Percentiles rank a stretch among this genome's conserved stretches.
These are phyloP conservation scores for Ceratina australensis DNA, from an alignment of 1,140 invertebrate species.

Conservation along the genomic window DNA sequence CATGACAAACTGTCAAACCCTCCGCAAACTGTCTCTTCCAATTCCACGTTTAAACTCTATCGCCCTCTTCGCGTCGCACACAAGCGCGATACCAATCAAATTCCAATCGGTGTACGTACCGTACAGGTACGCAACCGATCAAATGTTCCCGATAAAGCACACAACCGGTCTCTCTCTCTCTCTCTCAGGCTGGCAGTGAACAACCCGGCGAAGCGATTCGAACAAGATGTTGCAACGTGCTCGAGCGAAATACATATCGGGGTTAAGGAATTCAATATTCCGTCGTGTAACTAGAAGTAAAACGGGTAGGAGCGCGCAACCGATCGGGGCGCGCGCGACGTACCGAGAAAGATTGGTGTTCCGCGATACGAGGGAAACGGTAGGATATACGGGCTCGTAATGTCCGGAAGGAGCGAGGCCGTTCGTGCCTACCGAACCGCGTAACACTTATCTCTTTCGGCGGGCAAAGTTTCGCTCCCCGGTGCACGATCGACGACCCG, in stretches of 20 bases:
- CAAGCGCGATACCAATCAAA: not conserved
- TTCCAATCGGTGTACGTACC: not conserved
- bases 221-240: too few relatives aligned
- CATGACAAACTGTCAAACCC: not conserved
- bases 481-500: constrained; percentile 36
- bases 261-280: constrained; percentile 8
- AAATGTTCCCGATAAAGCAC: not conserved
- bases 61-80: not conserved
- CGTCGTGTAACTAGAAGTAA: not conserved
- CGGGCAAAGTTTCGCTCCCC: constrained; percentile 33
- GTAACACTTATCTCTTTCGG: constrained; percentile 47
- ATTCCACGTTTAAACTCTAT: not conserved
- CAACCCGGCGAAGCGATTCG: too few relatives aligned
- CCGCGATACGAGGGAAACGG: constrained; percentile 17
- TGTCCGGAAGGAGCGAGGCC: not conserved
- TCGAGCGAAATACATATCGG: too few relatives aligned
- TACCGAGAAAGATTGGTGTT: not conserved
- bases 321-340: not conserved
- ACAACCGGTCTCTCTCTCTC: not conserved
- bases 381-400: constrained; percentile 21
- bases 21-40: not conserved
- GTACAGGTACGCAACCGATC: not conserved
- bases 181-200: not conserved
- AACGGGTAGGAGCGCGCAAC: not conserved
- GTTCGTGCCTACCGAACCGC: constrained; percentile 49